Conservation (phyloP, 2,888 invertebrate species). For the Allolobophora icterica region DNA sequence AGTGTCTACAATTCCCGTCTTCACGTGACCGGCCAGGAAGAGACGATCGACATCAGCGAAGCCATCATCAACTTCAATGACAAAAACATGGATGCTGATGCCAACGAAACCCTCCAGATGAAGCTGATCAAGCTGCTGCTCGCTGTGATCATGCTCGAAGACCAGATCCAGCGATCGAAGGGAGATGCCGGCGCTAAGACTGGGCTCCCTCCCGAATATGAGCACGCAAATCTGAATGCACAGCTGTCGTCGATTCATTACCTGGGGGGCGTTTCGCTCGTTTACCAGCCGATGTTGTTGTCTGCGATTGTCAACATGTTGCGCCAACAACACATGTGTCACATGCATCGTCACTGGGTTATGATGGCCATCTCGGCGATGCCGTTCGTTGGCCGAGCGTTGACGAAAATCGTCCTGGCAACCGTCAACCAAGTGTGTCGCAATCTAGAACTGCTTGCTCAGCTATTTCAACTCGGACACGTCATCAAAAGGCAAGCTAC, state of each 20-base stretch:
- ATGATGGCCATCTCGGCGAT: constrained; percentile 80
- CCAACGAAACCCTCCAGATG: constrained; percentile 62
- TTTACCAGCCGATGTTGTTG: constrained; percentile 82
- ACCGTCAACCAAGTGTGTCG: constrained; percentile 81
- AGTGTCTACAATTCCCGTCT: constrained; percentile 71
- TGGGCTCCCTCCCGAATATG: constrained; percentile 66
- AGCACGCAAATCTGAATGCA: constrained; percentile 53
- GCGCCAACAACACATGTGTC: constrained; percentile 75
- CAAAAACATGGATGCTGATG: constrained; percentile 55
- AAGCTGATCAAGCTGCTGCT: constrained; percentile 71
- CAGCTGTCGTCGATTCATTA: constrained; percentile 45
- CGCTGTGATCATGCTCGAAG: constrained; percentile 78
- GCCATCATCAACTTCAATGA: constrained; percentile 79
- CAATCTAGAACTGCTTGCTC: constrained; percentile 76
- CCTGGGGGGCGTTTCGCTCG: constrained; percentile 57
- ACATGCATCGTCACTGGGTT: constrained; percentile 76
- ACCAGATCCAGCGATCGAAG: constrained; percentile 70
- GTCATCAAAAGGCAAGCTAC: constrained; percentile 37
- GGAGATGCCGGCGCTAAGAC: constrained; percentile 41
- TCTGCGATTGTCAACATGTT: constrained; percentile 80
- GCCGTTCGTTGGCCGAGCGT: constrained; percentile 78
- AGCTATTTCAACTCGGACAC: constrained; percentile 52
- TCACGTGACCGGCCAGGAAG: constrained; percentile 53
- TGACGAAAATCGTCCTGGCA: constrained; percentile 79
- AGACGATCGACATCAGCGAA: constrained; percentile 78